Conservation (phyloP, 2,888 invertebrate species). For the Troides helena region DNA sequence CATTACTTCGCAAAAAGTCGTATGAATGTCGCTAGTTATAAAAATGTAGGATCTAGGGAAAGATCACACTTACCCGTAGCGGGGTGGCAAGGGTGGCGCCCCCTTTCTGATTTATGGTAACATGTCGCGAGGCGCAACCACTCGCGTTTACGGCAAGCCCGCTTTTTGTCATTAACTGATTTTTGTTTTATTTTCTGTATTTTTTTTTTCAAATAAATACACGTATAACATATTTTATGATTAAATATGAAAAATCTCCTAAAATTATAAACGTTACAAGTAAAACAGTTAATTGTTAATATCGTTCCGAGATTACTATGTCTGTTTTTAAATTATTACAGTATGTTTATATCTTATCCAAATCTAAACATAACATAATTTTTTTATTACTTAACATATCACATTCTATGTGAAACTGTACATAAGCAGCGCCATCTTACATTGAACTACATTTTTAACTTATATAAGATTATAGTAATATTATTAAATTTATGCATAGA, state of each 20-base stretch:
- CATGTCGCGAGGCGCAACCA: constrained; percentile 69
- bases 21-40: constrained; percentile 70
- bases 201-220: constrained; percentile 5
- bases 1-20: constrained; percentile 52
- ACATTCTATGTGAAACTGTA: too few species aligned
- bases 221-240: not conserved
- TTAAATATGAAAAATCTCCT: too few species aligned
- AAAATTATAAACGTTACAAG: too few species aligned
- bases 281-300: too few species aligned
- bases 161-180: constrained; percentile 77
- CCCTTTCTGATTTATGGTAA: constrained; percentile 78
- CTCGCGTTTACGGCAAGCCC: constrained; percentile 60
- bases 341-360: too few species aligned
- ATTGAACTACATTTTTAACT: not conserved
- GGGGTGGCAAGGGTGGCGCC: constrained; percentile 55
- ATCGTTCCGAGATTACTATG: too few species aligned
- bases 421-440: constrained; percentile 6
- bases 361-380: too few species aligned
- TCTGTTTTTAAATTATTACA: too few species aligned
- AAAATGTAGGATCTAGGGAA: constrained; percentile 78
- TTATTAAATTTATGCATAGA: too few species aligned
- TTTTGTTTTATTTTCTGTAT: constrained; percentile 63
- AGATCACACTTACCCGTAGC: constrained; percentile 69
- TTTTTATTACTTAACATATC: too few species aligned
- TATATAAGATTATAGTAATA: too few species aligned